Conservation (phyloP, 2,888 invertebrate species). For the Xestoiulus laeticollis region DNA sequence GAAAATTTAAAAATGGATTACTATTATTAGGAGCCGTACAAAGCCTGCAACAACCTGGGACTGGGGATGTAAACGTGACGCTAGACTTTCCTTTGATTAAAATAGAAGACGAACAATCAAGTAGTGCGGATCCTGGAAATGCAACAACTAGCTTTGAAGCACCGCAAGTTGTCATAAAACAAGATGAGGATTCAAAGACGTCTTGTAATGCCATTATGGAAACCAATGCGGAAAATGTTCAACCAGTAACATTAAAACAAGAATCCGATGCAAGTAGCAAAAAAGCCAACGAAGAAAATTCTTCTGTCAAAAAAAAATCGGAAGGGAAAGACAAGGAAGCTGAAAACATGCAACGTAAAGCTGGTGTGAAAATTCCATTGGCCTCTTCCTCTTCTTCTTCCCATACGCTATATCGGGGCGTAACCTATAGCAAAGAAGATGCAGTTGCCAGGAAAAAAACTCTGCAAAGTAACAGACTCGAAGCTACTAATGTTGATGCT, state of each 20-base stretch:
- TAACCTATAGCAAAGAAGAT: constrained; percentile 47
- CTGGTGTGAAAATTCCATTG: neutral
- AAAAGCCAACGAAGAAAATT: neutral
- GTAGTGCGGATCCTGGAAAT: neutral
- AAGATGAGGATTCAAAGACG: neutral
- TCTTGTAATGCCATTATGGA: neutral
- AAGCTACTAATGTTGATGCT: neutral
- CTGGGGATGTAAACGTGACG: neutral
- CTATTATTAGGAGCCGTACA: neutral
- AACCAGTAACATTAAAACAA: neutral
- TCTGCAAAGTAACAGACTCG: neutral
- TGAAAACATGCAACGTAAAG: neutral
- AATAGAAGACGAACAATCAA: neutral
- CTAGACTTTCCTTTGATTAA: neutral
- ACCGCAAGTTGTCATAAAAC: neutral
- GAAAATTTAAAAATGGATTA: neutral
- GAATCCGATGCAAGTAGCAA: neutral
- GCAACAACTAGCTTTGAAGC: neutral
- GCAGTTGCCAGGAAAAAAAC: constrained; percentile 19
- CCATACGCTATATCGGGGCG: constrained; percentile 13
- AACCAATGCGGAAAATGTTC: neutral
- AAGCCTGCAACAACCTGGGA: neutral
- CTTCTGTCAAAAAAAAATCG: neutral
- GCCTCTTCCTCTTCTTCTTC: neutral
- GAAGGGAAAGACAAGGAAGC: neutral